Evolutionary conservation across 2,797 vertebrate species (phyloP).

Genomic region (Phalanger gymnotis): DNA sequence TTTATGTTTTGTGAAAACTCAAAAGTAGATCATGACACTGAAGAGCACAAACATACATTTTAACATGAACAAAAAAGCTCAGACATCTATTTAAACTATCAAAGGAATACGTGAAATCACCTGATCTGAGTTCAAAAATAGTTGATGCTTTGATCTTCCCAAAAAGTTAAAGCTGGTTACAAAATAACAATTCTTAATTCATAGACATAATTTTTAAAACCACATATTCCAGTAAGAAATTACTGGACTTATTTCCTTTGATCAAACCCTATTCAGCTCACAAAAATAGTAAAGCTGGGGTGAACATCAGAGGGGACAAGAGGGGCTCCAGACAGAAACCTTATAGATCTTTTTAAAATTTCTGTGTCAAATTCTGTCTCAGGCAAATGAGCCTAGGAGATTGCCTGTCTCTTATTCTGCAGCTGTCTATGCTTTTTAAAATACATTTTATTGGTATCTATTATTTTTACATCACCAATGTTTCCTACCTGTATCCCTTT

Average conservation of each 20-base stretch:
- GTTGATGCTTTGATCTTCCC: neutral
- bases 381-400: neutral
- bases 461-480: neutral
- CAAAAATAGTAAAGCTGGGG: neutral
- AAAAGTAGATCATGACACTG: neutral
- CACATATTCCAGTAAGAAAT: neutral
- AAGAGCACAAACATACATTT: neutral
- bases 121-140: neutral
- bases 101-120: neutral
- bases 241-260: neutral
- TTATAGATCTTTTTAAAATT: neutral
- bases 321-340: neutral
- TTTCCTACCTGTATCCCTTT: neutral
- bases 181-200: neutral
- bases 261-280: neutral
- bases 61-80: neutral
- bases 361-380: neutral
- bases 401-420: neutral
- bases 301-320: neutral
- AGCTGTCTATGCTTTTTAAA: neutral
- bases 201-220: neutral
- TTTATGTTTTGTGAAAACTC: neutral
- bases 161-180: neutral
- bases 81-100: neutral
- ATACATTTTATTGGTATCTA: neutral